Conservation (phyloP, 2,113 vertebrate genomes). For the Podilymbus podiceps region DNA sequence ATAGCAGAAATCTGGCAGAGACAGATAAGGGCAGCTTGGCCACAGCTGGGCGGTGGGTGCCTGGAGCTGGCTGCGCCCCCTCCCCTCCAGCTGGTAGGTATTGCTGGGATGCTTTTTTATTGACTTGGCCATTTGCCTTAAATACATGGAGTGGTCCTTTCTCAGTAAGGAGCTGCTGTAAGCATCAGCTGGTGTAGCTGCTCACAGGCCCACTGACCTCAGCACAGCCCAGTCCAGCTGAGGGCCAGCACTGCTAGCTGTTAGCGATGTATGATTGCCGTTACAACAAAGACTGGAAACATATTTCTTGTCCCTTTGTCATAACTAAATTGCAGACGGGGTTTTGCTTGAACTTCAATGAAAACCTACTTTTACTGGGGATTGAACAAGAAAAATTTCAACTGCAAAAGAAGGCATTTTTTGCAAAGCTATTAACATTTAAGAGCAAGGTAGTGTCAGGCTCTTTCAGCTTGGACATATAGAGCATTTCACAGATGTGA, state of each 20-base stretch:
- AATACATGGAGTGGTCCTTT: background rate
- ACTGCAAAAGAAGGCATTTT: background rate
- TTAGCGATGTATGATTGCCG: background rate
- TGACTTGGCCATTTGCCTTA: background rate
- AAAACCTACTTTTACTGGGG: background rate
- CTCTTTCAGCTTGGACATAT: background rate
- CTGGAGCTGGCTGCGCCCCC: background rate
- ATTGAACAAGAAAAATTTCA: background rate
- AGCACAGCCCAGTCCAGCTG: fast-evolving
- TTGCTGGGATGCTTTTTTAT: background rate
- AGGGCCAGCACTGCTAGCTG: background rate
- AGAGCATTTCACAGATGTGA: background rate
- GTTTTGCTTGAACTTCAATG: background rate
- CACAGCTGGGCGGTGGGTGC: background rate
- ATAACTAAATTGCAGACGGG: background rate
- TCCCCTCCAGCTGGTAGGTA: fast-evolving
- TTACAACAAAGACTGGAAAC: background rate
- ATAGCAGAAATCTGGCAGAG: background rate
- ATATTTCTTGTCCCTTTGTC: background rate
- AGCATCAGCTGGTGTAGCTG: background rate
- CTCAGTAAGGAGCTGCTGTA: fast-evolving
- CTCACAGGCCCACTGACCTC: background rate
- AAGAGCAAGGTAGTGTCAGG: background rate
- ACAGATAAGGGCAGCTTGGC: background rate
- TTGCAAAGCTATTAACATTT: background rate